Conservation (phyloP, 2,113 vertebrate genomes). For the Protomyctophum bolini region DNA sequence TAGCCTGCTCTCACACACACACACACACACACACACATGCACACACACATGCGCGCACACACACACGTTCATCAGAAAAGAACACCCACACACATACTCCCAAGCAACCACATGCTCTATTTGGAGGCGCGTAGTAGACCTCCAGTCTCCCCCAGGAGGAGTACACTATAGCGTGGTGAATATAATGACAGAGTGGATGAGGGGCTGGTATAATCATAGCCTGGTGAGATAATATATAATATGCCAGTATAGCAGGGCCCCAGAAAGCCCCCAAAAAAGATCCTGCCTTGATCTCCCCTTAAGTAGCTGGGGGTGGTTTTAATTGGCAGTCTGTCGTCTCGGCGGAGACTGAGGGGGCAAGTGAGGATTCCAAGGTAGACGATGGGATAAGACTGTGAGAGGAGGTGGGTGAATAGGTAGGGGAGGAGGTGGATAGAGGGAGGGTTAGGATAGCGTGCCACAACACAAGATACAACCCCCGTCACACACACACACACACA, state of each 20-base stretch:
- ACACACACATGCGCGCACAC: neutral
- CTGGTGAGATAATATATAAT: constrained; percentile 75
- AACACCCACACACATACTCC: neutral
- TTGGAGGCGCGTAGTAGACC: constrained; percentile 37
- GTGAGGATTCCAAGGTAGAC: constrained; percentile 51
- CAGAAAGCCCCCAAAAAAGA: constrained; percentile 62
- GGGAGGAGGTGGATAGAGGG: constrained; percentile 28
- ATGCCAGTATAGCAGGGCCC: constrained; percentile 50
- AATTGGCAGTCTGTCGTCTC: constrained; percentile 70
- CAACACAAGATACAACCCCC: too few species aligned
- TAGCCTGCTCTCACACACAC: neutral
- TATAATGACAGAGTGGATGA: constrained; percentile 63
- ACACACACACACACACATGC: neutral
- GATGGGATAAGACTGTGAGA: constrained; percentile 9
- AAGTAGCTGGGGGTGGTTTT: constrained; percentile 71
- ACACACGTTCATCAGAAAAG: too few species aligned
- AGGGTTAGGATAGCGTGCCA: constrained; percentile 22
- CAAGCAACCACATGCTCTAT: constrained; percentile 11
- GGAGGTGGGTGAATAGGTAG: constrained; percentile 17
- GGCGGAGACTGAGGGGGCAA: constrained; percentile 54
- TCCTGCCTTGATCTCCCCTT: constrained; percentile 68
- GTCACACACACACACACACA: neutral
- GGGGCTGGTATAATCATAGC: constrained; percentile 74
- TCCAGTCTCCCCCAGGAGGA: constrained; percentile 38
- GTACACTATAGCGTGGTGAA: constrained; percentile 22